These are phyloP conservation scores for Colletes latitarsis DNA, from an alignment of 1,140 invertebrate genomes.

Conservation along the genomic window DNA sequence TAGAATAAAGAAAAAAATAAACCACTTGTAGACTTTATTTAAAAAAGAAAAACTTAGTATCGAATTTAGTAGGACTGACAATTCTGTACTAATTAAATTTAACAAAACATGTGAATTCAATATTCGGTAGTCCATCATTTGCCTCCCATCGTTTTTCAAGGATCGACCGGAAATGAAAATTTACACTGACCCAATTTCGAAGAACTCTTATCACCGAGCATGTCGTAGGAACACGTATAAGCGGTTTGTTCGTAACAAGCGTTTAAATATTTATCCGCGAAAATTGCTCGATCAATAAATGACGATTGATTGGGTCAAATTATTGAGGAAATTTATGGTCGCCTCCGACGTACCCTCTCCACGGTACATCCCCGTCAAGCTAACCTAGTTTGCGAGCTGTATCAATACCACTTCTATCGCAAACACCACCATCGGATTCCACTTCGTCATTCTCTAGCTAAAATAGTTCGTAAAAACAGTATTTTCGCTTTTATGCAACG, in stretches of 20 bases:
- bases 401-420: neutral
- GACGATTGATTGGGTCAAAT: neutral
- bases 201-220: too few relatives aligned
- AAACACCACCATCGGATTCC: neutral
- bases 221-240: neutral
- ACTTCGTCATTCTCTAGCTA: neutral
- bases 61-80: too few relatives aligned
- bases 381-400: conserved; percentile 1
- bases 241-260: too few relatives aligned
- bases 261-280: conserved; percentile 1
- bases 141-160: too few relatives aligned
- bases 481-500: neutral
- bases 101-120: too few relatives aligned
- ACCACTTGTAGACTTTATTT: too few relatives aligned
- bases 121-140: too few relatives aligned
- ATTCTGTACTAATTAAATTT: too few relatives aligned
- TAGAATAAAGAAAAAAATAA: too few relatives aligned
- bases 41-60: too few relatives aligned
- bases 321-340: conserved; percentile 10
- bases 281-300: neutral
- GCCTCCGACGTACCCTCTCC: neutral
- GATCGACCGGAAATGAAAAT: too few relatives aligned
- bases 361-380: neutral
- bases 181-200: too few relatives aligned
- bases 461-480: neutral